phyloP scores from a whole-genome alignment of 2,888 invertebrate genomes.

The Philonicus albiceps region DNA sequence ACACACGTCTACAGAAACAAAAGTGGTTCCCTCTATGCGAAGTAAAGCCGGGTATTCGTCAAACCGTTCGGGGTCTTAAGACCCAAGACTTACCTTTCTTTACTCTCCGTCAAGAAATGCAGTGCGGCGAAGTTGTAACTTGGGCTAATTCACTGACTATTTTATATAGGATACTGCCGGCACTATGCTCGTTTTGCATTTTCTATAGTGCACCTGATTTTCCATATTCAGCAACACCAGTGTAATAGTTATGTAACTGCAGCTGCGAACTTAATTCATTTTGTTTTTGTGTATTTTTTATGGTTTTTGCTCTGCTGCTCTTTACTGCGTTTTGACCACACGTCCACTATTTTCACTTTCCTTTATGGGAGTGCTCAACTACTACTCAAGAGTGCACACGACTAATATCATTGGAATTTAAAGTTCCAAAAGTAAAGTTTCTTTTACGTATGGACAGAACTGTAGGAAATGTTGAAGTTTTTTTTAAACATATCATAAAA shows the following conservation, averaged over 20 bases:
- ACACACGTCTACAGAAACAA: neutral
- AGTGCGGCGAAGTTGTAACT: neutral
- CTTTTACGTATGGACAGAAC: neutral
- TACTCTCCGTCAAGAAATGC: neutral
- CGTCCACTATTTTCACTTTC: constrained; percentile 8
- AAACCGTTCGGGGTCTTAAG: neutral
- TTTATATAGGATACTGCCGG: neutral
- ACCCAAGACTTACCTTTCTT: neutral
- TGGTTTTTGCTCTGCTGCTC: neutral
- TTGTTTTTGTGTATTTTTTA: neutral
- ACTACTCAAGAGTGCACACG: neutral
- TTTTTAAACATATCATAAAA: no score
- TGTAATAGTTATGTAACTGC: neutral
- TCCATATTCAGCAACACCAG: neutral
- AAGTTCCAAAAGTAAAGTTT: neutral
- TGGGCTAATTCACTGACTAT: neutral
- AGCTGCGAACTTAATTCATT: constrained; percentile 1
- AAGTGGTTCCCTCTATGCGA: neutral
- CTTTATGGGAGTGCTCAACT: neutral
- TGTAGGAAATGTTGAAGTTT: neutral
- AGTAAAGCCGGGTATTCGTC: neutral
- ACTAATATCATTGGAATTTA: neutral
- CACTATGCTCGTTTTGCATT: neutral
- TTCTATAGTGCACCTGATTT: neutral
- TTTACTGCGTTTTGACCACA: neutral